Percentiles rank a stretch among this genome's conserved stretches.
These are phyloP conservation scores for Diachasma alloeum DNA, from an alignment of 1,140 invertebrate genomes.

Conservation along the genomic window DNA sequence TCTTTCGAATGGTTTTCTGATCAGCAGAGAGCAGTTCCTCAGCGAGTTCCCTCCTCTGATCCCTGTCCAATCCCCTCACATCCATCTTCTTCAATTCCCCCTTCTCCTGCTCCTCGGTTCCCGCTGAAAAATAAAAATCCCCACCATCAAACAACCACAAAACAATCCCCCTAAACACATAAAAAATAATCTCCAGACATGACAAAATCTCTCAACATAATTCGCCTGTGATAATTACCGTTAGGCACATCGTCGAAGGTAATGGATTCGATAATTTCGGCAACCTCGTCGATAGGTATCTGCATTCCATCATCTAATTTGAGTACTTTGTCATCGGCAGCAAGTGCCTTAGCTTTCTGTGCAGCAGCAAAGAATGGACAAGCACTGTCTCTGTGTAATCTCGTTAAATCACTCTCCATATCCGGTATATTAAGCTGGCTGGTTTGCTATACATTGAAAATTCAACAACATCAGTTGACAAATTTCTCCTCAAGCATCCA, in stretches of 20 bases:
- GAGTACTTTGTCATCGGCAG: conserved; percentile 54
- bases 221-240: conserved; percentile 51
- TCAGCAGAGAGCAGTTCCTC: conserved; percentile 49
- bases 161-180: neutral
- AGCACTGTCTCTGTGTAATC: conserved; percentile 51
- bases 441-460: conserved; percentile 38
- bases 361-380: conserved; percentile 58
- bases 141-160: neutral
- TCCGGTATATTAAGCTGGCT: conserved; percentile 49
- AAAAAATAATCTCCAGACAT: neutral
- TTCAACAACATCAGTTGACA: conserved; percentile 16
- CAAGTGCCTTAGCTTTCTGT: conserved; percentile 53
- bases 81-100: conserved; percentile 58
- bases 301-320: conserved; percentile 61
- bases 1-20: conserved; percentile 32
- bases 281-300: conserved; percentile 66
- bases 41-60: conserved; percentile 48
- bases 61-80: conserved; percentile 40
- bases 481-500: neutral
- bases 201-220: neutral
- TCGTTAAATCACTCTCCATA: conserved; percentile 49
- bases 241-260: conserved; percentile 64
- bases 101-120: conserved; percentile 56
- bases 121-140: conserved; percentile 30
- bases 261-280: conserved; percentile 67